A percentile compares a stretch with the other conserved stretches of the same genome.
Evolutionary conservation across 2,888 invertebrate species (phyloP).

Genomic region (Scelioninae gen. 2): DNA sequence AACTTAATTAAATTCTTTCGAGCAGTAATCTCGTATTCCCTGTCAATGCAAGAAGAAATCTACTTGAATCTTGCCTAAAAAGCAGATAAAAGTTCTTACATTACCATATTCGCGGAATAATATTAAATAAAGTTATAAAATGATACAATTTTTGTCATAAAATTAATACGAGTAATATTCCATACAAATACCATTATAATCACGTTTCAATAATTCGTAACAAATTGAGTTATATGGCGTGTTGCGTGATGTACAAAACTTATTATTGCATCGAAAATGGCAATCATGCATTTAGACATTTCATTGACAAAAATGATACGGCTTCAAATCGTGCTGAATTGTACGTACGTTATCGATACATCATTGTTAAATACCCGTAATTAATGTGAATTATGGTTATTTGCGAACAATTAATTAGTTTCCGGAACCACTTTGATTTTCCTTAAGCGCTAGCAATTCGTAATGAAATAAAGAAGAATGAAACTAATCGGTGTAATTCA

Average conservation of each 20-base stretch:
- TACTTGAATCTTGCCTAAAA: constrained; percentile 24
- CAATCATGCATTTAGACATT: background rate
- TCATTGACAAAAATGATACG: background rate
- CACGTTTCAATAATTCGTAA: constrained; percentile 2
- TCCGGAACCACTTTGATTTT: constrained; percentile 6
- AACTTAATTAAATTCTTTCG: constrained; percentile 56
- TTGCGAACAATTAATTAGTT: constrained; percentile 14
- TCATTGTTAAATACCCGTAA: constrained; percentile 3
- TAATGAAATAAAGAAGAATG: constrained; percentile 20
- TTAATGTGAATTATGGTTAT: constrained; percentile 10
- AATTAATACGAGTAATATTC: constrained; percentile 9
- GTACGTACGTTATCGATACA: background rate
- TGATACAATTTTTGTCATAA: background rate
- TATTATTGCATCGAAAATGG: background rate
- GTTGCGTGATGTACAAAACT: background rate
- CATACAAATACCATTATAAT: background rate
- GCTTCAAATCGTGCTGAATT: background rate
- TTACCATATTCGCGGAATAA: constrained; percentile 12
- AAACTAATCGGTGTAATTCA: too few relatives aligned
- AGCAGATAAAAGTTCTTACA: constrained; percentile 22
- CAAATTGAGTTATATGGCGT: background rate
- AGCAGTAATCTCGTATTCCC: constrained; percentile 48
- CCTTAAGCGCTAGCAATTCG: constrained; percentile 17
- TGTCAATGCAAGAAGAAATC: too few relatives aligned
- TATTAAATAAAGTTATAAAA: constrained; percentile 30